Evolutionary conservation across 2,797 vertebrate genomes (phyloP).

Genomic region (Eupleurogrammus muticus): DNA sequence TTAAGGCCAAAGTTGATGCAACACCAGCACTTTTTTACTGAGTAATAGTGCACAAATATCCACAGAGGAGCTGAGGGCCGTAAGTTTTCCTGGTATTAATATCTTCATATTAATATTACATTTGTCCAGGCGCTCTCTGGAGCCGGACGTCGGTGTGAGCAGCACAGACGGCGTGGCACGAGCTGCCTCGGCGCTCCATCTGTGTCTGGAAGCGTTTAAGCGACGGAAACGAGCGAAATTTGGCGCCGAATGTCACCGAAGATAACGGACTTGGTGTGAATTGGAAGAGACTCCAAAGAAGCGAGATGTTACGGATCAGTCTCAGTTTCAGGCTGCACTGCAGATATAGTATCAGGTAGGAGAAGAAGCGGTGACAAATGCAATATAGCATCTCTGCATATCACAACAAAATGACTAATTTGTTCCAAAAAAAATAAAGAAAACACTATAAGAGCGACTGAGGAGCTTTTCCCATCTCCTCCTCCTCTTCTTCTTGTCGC

Average conservation of each 20-base stretch:
- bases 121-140: background rate
- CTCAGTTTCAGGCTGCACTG: background rate
- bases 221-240: background rate
- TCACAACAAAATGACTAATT: background rate
- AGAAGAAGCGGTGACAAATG: background rate
- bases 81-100: too few relatives aligned
- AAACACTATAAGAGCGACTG: too few relatives aligned
- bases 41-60: constrained; percentile 8
- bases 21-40: constrained; percentile 35
- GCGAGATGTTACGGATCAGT: background rate
- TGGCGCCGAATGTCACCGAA: background rate
- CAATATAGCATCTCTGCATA: background rate
- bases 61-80: background rate
- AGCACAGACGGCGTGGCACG: background rate
- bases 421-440: too few relatives aligned
- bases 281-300: background rate
- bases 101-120: background rate
- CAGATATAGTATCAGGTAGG: background rate
- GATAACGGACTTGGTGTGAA: background rate
- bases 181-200: background rate
- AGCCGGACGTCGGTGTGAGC: background rate
- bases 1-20: constrained; percentile 15
- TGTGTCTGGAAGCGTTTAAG: background rate
- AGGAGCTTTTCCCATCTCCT: constrained; percentile 21
- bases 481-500: constrained; percentile 36